Percentiles rank a stretch among this genome's conserved stretches.
Conservation (phyloP, 37 sponge, comb jelly and placozoan species). For the Oscarella lobularis region DNA sequence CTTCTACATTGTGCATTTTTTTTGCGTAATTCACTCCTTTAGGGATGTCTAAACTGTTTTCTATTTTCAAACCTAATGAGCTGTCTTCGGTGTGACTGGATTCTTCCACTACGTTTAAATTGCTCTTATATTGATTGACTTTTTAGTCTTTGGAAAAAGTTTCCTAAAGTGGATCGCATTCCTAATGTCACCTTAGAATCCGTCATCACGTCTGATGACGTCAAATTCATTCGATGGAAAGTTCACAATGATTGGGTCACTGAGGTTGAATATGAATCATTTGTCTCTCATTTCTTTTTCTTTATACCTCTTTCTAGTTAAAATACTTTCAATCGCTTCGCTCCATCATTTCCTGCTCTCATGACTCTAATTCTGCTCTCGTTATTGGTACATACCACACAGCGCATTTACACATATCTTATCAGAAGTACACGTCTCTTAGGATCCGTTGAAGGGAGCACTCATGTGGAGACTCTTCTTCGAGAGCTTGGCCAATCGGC, state of each 20-base stretch:
- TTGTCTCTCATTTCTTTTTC: not conserved
- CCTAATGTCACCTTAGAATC: conserved; percentile 21
- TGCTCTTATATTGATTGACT: no score
- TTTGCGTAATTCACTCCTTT: not conserved
- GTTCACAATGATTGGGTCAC: conserved; percentile 32
- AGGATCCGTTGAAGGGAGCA: conserved; percentile 20
- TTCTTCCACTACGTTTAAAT: no score
- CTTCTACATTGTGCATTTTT: no score
- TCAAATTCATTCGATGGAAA: conserved; percentile 11
- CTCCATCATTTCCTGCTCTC: conserved; percentile 28
- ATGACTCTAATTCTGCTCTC: conserved; percentile 22
- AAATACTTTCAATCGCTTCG: conserved; percentile 20
- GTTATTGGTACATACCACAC: conserved; percentile 6
- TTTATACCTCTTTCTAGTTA: conserved; percentile 4
- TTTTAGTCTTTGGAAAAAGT: conserved; percentile 43
- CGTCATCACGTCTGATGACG: conserved; percentile 2
- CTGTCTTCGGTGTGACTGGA: not conserved
- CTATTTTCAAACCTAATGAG: conserved; percentile 38
- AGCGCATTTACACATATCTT: no score
- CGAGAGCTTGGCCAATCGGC: conserved; percentile 7
- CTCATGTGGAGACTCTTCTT: conserved; percentile 20
- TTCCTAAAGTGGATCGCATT: conserved; percentile 17
- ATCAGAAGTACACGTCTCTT: not conserved
- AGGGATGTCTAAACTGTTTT: conserved; percentile 66
- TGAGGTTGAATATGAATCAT: not conserved